These are phyloP conservation scores for Rhynchophorus ferrugineus DNA, from an alignment of 1,140 invertebrate genomes.

Conservation along the genomic window DNA sequence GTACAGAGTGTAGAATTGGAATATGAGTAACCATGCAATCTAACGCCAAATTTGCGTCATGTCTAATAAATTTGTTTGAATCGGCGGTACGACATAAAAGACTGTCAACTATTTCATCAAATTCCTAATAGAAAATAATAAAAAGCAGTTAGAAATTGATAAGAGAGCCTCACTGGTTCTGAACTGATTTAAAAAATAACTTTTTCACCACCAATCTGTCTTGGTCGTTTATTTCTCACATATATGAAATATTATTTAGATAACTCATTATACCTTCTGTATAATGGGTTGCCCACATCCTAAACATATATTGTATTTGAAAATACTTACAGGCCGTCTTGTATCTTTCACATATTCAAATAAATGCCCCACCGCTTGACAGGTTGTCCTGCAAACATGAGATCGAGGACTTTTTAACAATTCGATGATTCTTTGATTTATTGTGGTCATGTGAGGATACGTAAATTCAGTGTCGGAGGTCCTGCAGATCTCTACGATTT, in stretches of 20 bases:
- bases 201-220: no score
- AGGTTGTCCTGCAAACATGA: constrained; percentile 38
- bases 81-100: constrained; percentile 55
- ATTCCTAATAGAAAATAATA: constrained; percentile 47
- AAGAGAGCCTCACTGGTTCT: no score
- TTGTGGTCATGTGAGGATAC: constrained; percentile 35
- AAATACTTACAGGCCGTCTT: constrained; percentile 34
- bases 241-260: not conserved
- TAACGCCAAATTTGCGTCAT: constrained; percentile 55
- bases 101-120: constrained; percentile 51
- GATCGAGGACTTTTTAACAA: constrained; percentile 36
- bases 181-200: no score
- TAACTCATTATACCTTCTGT: constrained; percentile 1
- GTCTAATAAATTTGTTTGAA: constrained; percentile 56
- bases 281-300: no score
- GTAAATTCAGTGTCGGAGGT: constrained; percentile 24
- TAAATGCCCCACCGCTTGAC: constrained; percentile 38
- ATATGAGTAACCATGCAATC: constrained; percentile 51
- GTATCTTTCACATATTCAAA: constrained; percentile 40
- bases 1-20: constrained; percentile 36
- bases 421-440: constrained; percentile 38
- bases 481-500: constrained; percentile 34
- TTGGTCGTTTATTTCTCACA: no score
- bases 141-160: no score
- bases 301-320: no score